Evolutionary conservation across 2,888 invertebrate genomes (phyloP).

Genomic region (Drosophila mayaguana): DNA sequence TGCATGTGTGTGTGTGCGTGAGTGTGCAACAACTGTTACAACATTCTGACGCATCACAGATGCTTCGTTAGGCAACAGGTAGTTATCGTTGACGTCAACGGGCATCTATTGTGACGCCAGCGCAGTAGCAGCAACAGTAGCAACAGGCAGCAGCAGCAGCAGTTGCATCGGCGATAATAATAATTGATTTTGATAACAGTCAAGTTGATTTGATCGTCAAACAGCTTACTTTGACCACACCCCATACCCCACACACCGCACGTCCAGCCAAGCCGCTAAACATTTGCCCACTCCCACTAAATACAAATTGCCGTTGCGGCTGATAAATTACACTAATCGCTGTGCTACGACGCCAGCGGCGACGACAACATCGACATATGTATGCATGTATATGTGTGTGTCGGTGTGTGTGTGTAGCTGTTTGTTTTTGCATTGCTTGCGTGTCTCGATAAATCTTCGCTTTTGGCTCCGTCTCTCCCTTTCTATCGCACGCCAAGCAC

Average conservation of each 20-base stretch:
- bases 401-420: background rate
- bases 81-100: conserved; percentile 50
- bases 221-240: conserved; percentile 32
- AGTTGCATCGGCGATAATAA: conserved; percentile 38
- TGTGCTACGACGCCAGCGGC: conserved; percentile 11
- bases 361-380: conserved; percentile 7
- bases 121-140: conserved; percentile 7
- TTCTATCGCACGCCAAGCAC: conserved; percentile 32
- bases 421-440: conserved; percentile 21
- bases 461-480: conserved; percentile 18
- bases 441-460: conserved; percentile 17
- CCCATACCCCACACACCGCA: background rate
- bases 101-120: conserved; percentile 32
- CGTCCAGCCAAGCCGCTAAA: background rate
- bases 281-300: conserved; percentile 45
- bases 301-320: conserved; percentile 63
- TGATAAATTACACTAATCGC: conserved; percentile 74
- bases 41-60: conserved; percentile 37
- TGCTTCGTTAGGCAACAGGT: conserved; percentile 26
- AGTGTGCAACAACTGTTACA: conserved; percentile 55
- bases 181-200: conserved; percentile 72
- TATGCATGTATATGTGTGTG: background rate
- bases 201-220: conserved; percentile 66
- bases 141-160: conserved; percentile 21
- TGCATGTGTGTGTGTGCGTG: background rate